Evolutionary conservation across 30 jellyfish, hydroid and myxozoan genomes (phyloP), one percentile per base, ranked within the genome.

Genomic region (Chironex yamaguchii): DNA sequence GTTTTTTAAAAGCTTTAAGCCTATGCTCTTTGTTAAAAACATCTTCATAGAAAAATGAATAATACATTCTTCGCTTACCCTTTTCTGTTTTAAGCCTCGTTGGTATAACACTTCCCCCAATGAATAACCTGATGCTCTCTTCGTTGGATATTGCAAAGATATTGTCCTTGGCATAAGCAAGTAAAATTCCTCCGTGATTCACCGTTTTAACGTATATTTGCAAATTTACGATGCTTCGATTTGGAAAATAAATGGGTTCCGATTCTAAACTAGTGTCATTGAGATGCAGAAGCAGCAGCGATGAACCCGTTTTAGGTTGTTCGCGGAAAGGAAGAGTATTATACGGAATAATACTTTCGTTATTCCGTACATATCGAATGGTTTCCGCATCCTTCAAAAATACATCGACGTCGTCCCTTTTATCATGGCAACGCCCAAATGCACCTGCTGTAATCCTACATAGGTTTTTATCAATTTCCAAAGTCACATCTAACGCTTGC

Each of bases 261-360:
- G 93, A 79, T 35, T 63, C 29, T 30, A 83, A 52, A 13, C 93
- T 87, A 22, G 87, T 83, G 70, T 83, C 93, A 4, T 83, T 66
- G 75, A 23, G 31, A 70, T 75, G 24, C 71, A 49, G 67, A 69
- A 83, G 42, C 70, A 52, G 36, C 93, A 28, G n/a, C 79, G 82
- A 31, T 36, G 36, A 25, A 70, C 67, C 2, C 4, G 20, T 3
- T 33, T 26, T 1, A n/a, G 12, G 48, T 53, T 69, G 87, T 36
- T 31, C 49, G 42, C 14, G 71, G 14, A 23, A 11, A 21, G 23
- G 21, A 63, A 68, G 1, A 23, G 30, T 31, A 11, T 26, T 53
- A 32, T 36, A 83, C 22, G 70, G 82, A 52, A 83, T 69, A 3
- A 33, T 36, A 12, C 87, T 67, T 71, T 33, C 79, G n/a, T 62